These are phyloP conservation scores for Acyrthosiphon pisum DNA, from an alignment of 1,140 invertebrate species.

Conservation along the genomic window DNA sequence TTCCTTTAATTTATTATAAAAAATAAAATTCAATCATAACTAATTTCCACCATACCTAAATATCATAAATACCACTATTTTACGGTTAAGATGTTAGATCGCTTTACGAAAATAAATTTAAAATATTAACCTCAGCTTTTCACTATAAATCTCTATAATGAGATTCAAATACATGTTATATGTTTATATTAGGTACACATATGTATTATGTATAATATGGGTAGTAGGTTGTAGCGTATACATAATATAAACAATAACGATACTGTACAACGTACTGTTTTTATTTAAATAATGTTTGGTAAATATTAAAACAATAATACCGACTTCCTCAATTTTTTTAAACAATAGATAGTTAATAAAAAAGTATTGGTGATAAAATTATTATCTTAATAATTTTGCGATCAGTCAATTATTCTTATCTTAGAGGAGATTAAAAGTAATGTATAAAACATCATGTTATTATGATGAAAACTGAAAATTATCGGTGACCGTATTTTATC, in stretches of 20 bases:
- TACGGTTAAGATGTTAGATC: background rate
- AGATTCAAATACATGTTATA: background rate
- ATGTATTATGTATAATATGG: background rate
- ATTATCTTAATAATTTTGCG: background rate
- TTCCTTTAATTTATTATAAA: background rate
- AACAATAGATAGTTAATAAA: background rate
- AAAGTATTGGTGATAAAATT: background rate
- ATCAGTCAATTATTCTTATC: background rate
- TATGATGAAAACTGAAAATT: background rate
- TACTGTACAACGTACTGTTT: background rate
- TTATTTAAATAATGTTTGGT: background rate
- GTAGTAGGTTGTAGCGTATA: background rate
- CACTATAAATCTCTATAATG: background rate
- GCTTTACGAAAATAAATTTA: background rate
- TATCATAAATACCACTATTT: background rate
- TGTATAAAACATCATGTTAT: background rate
- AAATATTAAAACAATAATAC: background rate
- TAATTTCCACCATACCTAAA: background rate
- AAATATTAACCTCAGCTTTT: background rate
- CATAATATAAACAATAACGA: background rate
- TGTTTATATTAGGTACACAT: background rate
- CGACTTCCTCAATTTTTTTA: background rate
- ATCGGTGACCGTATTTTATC: background rate
- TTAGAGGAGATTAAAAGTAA: background rate
- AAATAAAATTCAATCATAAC: background rate